Percentiles rank a stretch among this genome's conserved stretches.
Evolutionary conservation across 2,113 vertebrate genomes (phyloP).

Genomic region (Amazona guildingii): DNA sequence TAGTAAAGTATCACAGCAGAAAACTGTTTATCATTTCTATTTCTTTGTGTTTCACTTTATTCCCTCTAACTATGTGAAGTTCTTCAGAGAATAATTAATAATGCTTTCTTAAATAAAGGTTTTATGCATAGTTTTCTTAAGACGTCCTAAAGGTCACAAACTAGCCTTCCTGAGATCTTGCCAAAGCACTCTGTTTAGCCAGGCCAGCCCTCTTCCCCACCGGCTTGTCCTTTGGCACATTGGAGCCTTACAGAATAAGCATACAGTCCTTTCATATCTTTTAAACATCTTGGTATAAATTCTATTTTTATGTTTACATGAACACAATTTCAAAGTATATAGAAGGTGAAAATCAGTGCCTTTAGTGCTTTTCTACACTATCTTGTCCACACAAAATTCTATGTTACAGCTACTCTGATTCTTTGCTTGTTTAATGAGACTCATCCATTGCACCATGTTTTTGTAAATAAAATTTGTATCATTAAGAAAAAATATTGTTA

Average conservation of each 20-base stretch:
- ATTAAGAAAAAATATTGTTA: background rate
- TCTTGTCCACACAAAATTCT: background rate
- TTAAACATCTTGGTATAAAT: background rate
- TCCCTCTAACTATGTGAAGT: background rate
- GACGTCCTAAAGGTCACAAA: background rate
- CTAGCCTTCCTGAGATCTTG: background rate
- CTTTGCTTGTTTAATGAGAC: background rate
- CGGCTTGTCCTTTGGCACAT: background rate
- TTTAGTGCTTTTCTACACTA: background rate
- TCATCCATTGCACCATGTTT: background rate
- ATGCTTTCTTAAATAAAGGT: background rate
- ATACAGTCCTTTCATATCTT: background rate
- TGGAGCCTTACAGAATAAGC: background rate
- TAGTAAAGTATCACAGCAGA: background rate
- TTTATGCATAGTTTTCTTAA: background rate
- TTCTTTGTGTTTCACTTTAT: constrained; percentile 20
- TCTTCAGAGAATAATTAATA: background rate
- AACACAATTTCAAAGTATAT: background rate
- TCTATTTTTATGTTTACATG: background rate
- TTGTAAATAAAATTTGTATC: background rate
- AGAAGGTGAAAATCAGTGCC: background rate
- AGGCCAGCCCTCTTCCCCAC: background rate
- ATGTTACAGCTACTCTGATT: background rate
- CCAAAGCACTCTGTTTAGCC: background rate
- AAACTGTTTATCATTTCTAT: background rate